These are phyloP conservation scores for Sarcophaga carnaria DNA, from an alignment of 2,888 invertebrate genomes.

Conservation along the genomic window DNA sequence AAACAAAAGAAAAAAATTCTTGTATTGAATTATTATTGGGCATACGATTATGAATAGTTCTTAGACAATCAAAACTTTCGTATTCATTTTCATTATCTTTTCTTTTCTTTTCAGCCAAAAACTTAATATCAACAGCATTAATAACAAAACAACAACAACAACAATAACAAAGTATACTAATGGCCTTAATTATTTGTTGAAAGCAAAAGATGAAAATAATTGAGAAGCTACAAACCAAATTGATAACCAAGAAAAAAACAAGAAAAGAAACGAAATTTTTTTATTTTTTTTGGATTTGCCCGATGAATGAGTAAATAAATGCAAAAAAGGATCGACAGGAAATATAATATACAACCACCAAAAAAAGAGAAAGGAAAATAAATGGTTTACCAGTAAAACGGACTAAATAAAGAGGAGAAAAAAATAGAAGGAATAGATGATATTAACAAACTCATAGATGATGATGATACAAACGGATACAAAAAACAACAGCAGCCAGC, in stretches of 20 bases:
- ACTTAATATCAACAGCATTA: conserved; percentile 6
- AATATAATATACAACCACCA: conserved; percentile 51
- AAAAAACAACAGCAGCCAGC: conserved; percentile 47
- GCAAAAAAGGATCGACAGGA: conserved; percentile 35
- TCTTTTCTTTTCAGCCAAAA: conserved; percentile 37
- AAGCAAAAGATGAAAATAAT: conserved; percentile 31
- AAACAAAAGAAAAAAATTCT: neutral
- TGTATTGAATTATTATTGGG: neutral
- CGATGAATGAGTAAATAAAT: conserved; percentile 4
- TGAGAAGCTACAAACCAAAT: conserved; percentile 26
- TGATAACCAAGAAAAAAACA: conserved; percentile 17
- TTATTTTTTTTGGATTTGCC: too few relatives aligned
- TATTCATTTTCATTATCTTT: neutral
- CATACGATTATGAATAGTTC: neutral
- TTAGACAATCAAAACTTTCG: conserved; percentile 31
- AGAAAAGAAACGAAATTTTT: conserved; percentile 7
- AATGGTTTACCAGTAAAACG: conserved; percentile 39
- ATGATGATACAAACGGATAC: conserved; percentile 31
- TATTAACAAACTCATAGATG: conserved; percentile 34
- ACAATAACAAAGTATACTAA: conserved; percentile 45
- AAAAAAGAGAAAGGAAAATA: conserved; percentile 29
- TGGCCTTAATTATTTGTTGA: conserved; percentile 54
- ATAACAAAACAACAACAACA: neutral
- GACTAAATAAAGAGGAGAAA: neutral
- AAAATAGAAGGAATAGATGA: neutral